These are phyloP conservation scores for Hybognathus amarus DNA, from an alignment of 2,797 vertebrate genomes.

Conservation along the genomic window DNA sequence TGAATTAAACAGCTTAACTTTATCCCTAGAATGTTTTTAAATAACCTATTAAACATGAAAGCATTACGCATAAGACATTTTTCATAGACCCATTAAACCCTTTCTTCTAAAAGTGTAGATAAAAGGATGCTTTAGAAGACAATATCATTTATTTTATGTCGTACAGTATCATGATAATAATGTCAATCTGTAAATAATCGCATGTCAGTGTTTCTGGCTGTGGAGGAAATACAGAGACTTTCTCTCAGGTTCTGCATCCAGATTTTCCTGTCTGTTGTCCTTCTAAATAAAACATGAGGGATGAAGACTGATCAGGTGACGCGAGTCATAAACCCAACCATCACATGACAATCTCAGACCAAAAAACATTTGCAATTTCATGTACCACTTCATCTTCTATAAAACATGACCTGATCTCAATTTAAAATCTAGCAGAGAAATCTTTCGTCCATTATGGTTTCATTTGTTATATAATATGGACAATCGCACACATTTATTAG, in stretches of 20 bases:
- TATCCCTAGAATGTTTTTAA: not conserved
- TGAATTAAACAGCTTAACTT: not conserved
- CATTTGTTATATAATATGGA: not conserved
- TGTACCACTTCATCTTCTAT: not conserved
- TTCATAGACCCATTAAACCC: not conserved
- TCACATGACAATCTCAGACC: constrained; percentile 23
- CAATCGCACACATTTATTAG: not conserved
- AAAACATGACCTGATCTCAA: not conserved
- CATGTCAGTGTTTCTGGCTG: constrained; percentile 26
- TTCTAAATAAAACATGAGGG: constrained; percentile 86
- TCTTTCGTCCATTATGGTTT: not conserved
- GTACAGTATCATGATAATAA: not conserved
- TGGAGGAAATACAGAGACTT: constrained; percentile 45
- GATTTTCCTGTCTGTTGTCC: constrained; percentile 80
- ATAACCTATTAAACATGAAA: not conserved
- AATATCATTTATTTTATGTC: not conserved
- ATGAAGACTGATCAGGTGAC: constrained; percentile 79
- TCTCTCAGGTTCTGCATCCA: constrained; percentile 72
- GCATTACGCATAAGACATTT: not conserved
- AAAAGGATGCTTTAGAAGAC: not conserved
- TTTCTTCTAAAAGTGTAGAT: not conserved
- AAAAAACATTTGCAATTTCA: not conserved
- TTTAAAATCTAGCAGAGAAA: not conserved
- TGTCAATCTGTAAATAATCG: constrained; percentile 32
- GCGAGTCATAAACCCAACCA: constrained; percentile 49